Base-by-base conservation (phyloP, 2,113 vertebrate species). In the Centropus bengalensis region DNA sequence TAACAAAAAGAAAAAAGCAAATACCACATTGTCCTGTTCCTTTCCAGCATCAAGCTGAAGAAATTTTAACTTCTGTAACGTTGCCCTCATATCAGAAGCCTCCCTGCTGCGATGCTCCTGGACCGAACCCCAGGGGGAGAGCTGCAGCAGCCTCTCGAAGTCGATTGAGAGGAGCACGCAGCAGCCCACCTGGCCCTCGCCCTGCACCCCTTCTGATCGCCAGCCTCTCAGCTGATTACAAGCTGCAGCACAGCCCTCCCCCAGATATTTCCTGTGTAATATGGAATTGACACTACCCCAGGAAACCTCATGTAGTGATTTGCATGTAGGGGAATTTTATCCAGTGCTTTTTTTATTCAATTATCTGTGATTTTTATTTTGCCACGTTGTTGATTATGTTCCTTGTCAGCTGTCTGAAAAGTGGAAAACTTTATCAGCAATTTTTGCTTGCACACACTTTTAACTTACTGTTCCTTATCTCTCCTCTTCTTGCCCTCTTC, bases 1-100 rank as follows among this genome's bases (percentile, higher is more conserved):
- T 38, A 90, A 84, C 21, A 82, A 62, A 77, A 78, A 56, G 55
- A 77, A 27, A n/a, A 89, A 86, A 69, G n/a, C 6, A 68, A 85
- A 67, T 92, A 91, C 86, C 88, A 20, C 67, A 28, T 55, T 64
- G 51, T 93, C 74, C 58, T 84, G 67, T 14, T 89, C 88, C 89
- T 75, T 92, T 82, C 83, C 66, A 67, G 52, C 82, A 84, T 93
- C 70, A 44, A 95, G 49, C 49, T 95, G 94, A 86, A 95, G 83
- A 91, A 95, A 89, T 74, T 74, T 95, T 36, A 86, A 24, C 56
- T 89, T 94, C 64, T 94, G 56, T 40, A 92, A 62, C 0, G 27
- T 42, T 92, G 89, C 77, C 51, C 54, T 94, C 94, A 88, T 82
- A 76, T 59, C 68, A 75, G 19, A 60, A 54, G 55, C 17, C 15